phyloP scores from a whole-genome alignment of 1,140 invertebrate species.

The Drosophila persimilis region DNA sequence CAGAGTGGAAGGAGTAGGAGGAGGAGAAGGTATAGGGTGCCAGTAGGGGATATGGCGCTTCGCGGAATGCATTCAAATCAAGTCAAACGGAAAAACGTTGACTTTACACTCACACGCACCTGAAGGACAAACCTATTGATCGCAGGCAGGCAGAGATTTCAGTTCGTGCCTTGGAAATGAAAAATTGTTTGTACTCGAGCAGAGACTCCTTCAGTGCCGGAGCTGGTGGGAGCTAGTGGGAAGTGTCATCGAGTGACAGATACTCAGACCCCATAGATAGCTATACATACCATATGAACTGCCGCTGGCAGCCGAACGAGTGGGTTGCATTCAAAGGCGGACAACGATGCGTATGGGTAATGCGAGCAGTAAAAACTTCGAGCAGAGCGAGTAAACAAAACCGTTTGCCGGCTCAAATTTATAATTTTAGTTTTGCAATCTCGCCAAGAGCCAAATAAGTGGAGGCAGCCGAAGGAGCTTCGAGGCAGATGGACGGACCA shows the following conservation, averaged over 20 bases:
- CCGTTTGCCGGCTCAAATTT: constrained; percentile 44
- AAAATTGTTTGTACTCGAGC: constrained; percentile 3
- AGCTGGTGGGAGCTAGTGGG: background rate
- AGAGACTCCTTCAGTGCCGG: background rate
- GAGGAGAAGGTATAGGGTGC: background rate
- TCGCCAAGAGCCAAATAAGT: constrained; percentile 48
- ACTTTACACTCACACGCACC: constrained; percentile 50
- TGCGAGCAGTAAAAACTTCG: constrained; percentile 27
- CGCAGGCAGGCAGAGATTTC: constrained; percentile 18
- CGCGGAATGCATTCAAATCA: constrained; percentile 63
- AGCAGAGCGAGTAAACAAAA: constrained; percentile 40
- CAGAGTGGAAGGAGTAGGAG: background rate
- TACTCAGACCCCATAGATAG: constrained; percentile 19
- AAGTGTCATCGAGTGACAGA: constrained; percentile 17
- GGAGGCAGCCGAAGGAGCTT: constrained; percentile 12
- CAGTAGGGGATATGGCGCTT: background rate
- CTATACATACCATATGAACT: constrained; percentile 11
- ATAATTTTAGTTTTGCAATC: constrained; percentile 57
- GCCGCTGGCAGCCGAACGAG: constrained; percentile 1
- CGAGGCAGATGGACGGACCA: constrained; percentile 36
- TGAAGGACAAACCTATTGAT: constrained; percentile 27
- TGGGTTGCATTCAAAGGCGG: constrained; percentile 22
- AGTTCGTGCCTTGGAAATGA: constrained; percentile 27
- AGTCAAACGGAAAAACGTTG: constrained; percentile 72
- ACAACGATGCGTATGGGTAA: constrained; percentile 46